Percentiles rank a stretch among this genome's conserved stretches.
Conservation (phyloP, 2,888 invertebrate genomes). For the Phengaris alcon region DNA sequence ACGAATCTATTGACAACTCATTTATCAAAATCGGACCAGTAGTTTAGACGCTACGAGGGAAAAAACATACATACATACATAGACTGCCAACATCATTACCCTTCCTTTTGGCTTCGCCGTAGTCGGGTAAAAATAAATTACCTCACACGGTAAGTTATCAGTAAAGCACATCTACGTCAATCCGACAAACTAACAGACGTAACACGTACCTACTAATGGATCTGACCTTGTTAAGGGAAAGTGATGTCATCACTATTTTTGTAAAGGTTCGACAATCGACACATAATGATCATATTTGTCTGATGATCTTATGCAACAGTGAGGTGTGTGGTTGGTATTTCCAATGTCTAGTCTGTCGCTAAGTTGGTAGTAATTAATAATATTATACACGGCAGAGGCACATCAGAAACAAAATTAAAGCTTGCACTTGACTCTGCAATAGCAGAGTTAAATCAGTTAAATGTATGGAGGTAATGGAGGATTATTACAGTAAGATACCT, state of each 20-base stretch:
- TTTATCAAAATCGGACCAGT: too few species aligned
- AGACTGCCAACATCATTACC: too few species aligned
- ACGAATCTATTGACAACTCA: too few species aligned
- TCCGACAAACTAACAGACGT: conserved; percentile 50
- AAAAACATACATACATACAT: too few species aligned
- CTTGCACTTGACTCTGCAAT: too few species aligned
- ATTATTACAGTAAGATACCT: too few species aligned
- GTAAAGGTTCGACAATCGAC: conserved; percentile 9
- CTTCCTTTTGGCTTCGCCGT: too few species aligned
- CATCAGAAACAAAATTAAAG: not conserved
- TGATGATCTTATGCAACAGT: conserved; percentile 12
- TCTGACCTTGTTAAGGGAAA: conserved; percentile 42
- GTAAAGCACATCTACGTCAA: conserved; percentile 42
- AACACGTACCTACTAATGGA: conserved; percentile 43
- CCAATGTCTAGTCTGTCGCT: conserved; percentile 35
- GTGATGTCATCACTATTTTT: conserved; percentile 31
- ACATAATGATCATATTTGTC: conserved; percentile 20
- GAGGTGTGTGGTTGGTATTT: conserved; percentile 5
- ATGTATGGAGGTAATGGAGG: too few species aligned
- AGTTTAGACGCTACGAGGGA: too few species aligned
- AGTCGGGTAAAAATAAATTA: conserved; percentile 33
- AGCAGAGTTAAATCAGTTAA: too few species aligned
- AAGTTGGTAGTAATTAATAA: not conserved
- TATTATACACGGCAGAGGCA: not conserved
- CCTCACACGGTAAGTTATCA: conserved; percentile 52